Conservation (phyloP, 2,888 invertebrate species). For the Chrysina gloriosa region DNA sequence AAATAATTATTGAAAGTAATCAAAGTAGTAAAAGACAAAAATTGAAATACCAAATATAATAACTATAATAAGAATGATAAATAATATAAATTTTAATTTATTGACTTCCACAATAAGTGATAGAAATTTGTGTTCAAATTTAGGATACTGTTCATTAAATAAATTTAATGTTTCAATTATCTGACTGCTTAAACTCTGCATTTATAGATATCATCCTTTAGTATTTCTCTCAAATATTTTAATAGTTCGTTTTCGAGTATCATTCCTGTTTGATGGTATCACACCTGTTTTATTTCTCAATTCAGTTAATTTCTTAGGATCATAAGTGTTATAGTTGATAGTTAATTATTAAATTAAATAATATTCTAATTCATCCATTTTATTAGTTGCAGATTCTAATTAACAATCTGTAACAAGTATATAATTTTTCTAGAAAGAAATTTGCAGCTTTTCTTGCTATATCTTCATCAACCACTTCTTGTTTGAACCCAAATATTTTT, state of each 20-base stretch:
- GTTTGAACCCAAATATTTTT: slow-evolving; percentile 38
- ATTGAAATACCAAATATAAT: too few species aligned
- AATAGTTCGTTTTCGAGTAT: slow-evolving; percentile 37
- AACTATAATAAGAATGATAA: too few species aligned
- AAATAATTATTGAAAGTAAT: too few species aligned
- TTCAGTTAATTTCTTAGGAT: slow-evolving; percentile 38
- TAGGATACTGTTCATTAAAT: too few species aligned
- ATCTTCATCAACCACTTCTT: slow-evolving; percentile 36
- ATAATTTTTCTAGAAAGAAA: slow-evolving; percentile 40
- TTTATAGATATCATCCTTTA: slow-evolving; percentile 41
- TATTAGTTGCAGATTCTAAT: slow-evolving; percentile 42
- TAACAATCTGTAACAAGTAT: too few species aligned
- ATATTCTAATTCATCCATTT: slow-evolving; percentile 42
- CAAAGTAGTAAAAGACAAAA: too few species aligned
- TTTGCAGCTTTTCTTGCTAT: slow-evolving; percentile 35
- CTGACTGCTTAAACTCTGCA: slow-evolving; percentile 33
- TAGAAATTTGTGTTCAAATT: too few species aligned
- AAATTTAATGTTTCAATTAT: too few species aligned
- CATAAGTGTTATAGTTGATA: slow-evolving; percentile 35
- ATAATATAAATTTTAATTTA: too few species aligned
- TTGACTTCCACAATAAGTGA: too few species aligned
- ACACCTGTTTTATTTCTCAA: slow-evolving; percentile 41
- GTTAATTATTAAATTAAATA: too few species aligned
- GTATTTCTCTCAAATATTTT: slow-evolving; percentile 41
- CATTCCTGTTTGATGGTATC: slow-evolving; percentile 43